phyloP scores from a whole-genome alignment of 2,888 invertebrate genomes.

The Chrysopilus asiliformis region DNA sequence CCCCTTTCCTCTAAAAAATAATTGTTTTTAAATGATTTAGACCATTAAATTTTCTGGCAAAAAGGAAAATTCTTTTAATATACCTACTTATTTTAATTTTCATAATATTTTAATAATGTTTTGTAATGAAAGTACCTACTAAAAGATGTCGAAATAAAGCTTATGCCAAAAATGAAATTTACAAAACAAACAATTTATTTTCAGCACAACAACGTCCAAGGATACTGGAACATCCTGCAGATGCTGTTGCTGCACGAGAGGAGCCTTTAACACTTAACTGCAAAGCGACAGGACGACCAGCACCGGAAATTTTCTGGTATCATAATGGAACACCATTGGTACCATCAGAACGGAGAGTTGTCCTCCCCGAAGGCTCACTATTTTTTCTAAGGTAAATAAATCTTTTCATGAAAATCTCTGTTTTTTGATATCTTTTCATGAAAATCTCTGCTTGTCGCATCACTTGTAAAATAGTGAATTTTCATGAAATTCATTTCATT shows the following conservation, averaged over 20 bases:
- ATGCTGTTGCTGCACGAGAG: slow-evolving; percentile 23
- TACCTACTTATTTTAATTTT: no score
- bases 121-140: no score
- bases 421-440: background rate
- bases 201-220: slow-evolving; percentile 22
- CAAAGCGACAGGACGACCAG: slow-evolving; percentile 22
- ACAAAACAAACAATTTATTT: slow-evolving; percentile 7
- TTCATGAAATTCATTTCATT: slow-evolving; percentile 12
- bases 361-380: slow-evolving; percentile 22
- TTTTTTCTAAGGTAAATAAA: slow-evolving; percentile 20
- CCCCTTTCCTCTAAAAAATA: no score
- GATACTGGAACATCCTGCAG: slow-evolving; percentile 23
- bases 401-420: background rate
- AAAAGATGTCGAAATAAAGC: no score
- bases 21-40: no score
- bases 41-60: no score
- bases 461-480: slow-evolving; percentile 9
- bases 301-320: slow-evolving; percentile 22
- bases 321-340: slow-evolving; percentile 23
- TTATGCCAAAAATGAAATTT: no score
- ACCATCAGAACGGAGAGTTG: slow-evolving; percentile 21
- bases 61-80: no score
- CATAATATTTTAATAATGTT: no score
- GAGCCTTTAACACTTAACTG: slow-evolving; percentile 23
- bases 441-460: background rate